Percentiles rank a stretch among this genome's conserved stretches.
phyloP scores from a whole-genome alignment of 2,113 vertebrate genomes.

The Seriola quinqueradiata region DNA sequence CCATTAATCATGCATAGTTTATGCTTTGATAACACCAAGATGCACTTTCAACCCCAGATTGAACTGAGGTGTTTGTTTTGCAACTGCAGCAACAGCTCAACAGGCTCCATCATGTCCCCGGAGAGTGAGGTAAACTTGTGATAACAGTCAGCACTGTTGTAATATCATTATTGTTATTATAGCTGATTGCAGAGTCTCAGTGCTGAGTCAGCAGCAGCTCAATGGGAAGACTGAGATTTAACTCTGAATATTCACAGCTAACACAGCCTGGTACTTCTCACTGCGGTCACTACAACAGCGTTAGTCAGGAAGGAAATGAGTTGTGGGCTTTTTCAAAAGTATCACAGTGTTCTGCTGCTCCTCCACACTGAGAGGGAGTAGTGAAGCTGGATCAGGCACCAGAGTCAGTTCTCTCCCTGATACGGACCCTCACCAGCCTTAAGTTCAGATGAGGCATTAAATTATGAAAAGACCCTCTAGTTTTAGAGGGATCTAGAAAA shows the following conservation, averaged over 20 bases:
- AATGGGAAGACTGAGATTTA: conserved; percentile 14
- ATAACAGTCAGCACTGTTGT: conserved; percentile 38
- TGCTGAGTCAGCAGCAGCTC: conserved; percentile 63
- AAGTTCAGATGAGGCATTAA: not conserved
- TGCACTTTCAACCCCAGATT: conserved; percentile 29
- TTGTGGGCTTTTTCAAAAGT: not conserved
- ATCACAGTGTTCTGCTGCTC: not conserved
- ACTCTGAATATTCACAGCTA: conserved; percentile 29
- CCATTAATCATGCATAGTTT: conserved; percentile 9
- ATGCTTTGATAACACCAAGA: conserved; percentile 23
- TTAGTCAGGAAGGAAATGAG: not conserved
- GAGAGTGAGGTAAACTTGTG: conserved; percentile 49
- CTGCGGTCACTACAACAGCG: not conserved
- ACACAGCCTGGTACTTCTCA: not conserved
- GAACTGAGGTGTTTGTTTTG: conserved; percentile 27
- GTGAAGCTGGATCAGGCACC: not conserved
- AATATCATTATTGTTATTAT: conserved; percentile 60
- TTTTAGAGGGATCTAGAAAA: not conserved
- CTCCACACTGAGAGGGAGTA: not conserved
- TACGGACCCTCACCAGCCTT: not conserved
- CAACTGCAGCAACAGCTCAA: conserved; percentile 23
- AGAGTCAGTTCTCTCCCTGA: not conserved
- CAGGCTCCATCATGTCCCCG: conserved; percentile 35
- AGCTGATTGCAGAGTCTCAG: conserved; percentile 51
- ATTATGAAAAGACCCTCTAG: not conserved